phyloP scores from a whole-genome alignment of 2,888 invertebrate species.

The Nemotelus nigrinus region DNA sequence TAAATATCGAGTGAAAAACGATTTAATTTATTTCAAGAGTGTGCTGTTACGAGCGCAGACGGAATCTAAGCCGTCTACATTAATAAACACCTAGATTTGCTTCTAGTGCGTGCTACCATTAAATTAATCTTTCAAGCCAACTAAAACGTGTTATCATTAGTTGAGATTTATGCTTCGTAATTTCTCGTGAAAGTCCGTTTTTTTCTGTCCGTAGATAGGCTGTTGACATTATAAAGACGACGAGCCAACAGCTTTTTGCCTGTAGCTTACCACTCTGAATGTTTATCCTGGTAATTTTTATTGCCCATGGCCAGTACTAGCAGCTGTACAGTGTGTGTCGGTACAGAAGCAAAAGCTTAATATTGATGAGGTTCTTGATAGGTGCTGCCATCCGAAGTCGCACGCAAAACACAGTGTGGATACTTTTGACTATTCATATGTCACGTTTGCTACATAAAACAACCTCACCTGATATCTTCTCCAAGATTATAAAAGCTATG shows the following conservation, averaged over 20 bases:
- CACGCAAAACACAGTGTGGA: too few species aligned
- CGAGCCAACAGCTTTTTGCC: slow-evolving; percentile 21
- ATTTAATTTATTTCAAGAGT: too few species aligned
- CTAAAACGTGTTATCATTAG: slow-evolving; percentile 51
- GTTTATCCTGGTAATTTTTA: background rate
- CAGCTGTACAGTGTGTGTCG: too few species aligned
- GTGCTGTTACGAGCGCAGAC: too few species aligned
- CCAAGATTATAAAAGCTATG: too few species aligned
- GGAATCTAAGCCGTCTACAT: background rate
- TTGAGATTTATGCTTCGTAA: slow-evolving; percentile 51
- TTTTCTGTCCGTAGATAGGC: slow-evolving; percentile 42
- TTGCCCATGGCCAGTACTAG: background rate
- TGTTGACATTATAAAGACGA: slow-evolving; percentile 9
- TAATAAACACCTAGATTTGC: slow-evolving; percentile 39
- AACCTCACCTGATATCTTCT: too few species aligned
- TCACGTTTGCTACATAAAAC: too few species aligned
- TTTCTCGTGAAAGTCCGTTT: slow-evolving; percentile 50
- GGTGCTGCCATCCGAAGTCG: too few species aligned
- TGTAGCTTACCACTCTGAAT: background rate
- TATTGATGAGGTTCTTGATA: too few species aligned
- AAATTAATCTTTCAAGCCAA: slow-evolving; percentile 51
- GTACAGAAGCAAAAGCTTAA: too few species aligned
- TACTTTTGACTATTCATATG: too few species aligned
- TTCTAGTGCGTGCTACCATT: slow-evolving; percentile 51
- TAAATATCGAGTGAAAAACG: too few species aligned